Conservation (phyloP, 2,113 vertebrate genomes). For the Vimba vimba region DNA sequence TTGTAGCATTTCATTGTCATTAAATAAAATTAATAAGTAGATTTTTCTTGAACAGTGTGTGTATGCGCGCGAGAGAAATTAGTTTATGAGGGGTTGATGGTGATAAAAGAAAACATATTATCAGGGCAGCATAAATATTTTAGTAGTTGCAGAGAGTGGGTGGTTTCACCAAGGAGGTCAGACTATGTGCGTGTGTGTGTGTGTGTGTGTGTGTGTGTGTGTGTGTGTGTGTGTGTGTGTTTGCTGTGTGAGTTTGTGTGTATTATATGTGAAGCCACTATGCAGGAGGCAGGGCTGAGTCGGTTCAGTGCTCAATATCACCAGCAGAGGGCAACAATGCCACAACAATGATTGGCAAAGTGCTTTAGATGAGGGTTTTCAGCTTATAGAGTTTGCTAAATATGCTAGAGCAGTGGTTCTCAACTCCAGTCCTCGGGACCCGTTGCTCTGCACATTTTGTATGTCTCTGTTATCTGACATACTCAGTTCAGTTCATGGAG, state of each 20-base stretch:
- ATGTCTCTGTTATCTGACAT: too few species aligned
- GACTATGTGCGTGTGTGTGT: not conserved
- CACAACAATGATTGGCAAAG: slow-evolving; percentile 60
- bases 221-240: not conserved
- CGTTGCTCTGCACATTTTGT: too few species aligned
- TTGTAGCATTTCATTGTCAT: not conserved
- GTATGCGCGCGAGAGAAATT: not conserved
- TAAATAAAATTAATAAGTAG: not conserved
- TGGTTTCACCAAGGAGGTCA: slow-evolving; percentile 45
- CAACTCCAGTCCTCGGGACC: too few species aligned
- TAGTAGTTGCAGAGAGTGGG: slow-evolving; percentile 31
- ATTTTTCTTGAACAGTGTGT: not conserved
- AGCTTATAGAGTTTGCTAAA: not conserved
- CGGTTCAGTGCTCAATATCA: slow-evolving; percentile 39
- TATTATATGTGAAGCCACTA: slow-evolving; percentile 8
- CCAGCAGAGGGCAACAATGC: slow-evolving; percentile 74
- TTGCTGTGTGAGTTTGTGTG: not conserved
- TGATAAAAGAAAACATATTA: slow-evolving; percentile 31
- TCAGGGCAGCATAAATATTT: slow-evolving; percentile 52
- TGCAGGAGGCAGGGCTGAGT: slow-evolving; percentile 26
- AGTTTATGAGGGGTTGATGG: not conserved
- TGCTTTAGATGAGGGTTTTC: not conserved
- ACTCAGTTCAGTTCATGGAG: too few species aligned
- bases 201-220: not conserved
- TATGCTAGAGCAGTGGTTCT: too few species aligned